Percentiles rank a stretch among this genome's conserved stretches.
Conservation (phyloP, 2,113 vertebrate species). For the Pandion haliaetus region DNA sequence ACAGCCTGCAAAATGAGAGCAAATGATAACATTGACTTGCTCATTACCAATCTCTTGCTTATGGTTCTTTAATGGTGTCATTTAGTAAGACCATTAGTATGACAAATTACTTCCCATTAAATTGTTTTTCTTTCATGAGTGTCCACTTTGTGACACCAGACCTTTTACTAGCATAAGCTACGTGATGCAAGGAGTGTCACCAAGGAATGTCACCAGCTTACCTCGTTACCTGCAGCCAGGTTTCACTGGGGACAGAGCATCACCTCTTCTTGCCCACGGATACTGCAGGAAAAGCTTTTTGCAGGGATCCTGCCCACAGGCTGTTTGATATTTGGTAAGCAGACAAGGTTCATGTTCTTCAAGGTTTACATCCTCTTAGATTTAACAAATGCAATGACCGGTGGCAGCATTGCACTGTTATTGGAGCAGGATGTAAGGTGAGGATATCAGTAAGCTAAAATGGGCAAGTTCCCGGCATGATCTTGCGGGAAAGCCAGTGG, state of each 20-base stretch:
- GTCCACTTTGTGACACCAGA: background rate
- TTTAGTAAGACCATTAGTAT: background rate
- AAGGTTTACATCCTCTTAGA: background rate
- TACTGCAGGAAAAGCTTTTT: background rate
- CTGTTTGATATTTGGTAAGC: background rate
- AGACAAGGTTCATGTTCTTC: background rate
- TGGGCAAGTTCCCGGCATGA: background rate
- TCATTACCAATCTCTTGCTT: background rate
- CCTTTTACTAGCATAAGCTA: background rate
- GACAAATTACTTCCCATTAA: background rate
- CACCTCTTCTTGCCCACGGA: background rate
- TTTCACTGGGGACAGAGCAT: background rate
- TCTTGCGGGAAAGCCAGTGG: background rate
- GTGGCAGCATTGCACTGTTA: background rate
- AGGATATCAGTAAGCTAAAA: background rate
- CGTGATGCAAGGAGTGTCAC: background rate
- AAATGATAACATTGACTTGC: background rate
- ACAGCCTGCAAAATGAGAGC: background rate
- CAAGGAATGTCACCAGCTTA: background rate
- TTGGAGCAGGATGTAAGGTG: background rate
- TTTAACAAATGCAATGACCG: background rate
- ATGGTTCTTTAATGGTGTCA: background rate
- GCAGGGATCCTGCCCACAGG: rapidly evolving
- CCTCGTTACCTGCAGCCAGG: background rate
- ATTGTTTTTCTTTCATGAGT: background rate